Percentiles rank a stretch among this genome's conserved stretches.
phyloP scores from a whole-genome alignment of 1,140 invertebrate genomes.

The Pseudomyrmex concolor region DNA sequence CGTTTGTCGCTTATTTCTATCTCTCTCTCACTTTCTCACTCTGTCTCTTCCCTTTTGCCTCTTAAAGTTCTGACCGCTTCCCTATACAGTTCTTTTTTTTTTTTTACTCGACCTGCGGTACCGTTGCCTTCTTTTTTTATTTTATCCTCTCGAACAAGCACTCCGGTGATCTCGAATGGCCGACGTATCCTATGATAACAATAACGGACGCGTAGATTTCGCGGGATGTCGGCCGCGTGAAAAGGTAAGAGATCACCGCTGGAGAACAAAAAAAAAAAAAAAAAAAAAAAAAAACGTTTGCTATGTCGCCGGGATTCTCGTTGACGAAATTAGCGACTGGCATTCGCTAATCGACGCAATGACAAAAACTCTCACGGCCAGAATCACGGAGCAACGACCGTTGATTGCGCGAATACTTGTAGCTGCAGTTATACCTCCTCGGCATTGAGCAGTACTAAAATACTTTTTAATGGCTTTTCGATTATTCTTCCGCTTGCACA shows the following conservation, averaged over 20 bases:
- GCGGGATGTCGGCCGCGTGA: slow-evolving; percentile 14
- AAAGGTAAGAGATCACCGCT: not conserved
- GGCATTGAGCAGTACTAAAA: slow-evolving; percentile 6
- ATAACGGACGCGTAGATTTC: not conserved
- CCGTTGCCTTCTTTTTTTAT: slow-evolving; percentile 10
- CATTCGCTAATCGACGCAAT: slow-evolving; percentile 45
- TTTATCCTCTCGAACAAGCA: not conserved
- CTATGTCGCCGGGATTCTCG: not conserved
- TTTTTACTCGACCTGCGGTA: not conserved
- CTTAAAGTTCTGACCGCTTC: not conserved
- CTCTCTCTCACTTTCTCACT: not conserved
- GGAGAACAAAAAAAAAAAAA: too few species aligned
- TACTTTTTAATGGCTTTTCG: not conserved
- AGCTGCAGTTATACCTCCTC: not conserved
- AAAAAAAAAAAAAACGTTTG: slow-evolving; percentile 2
- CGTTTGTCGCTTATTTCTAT: slow-evolving; percentile 2
- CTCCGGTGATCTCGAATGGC: not conserved
- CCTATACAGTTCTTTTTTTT: not conserved
- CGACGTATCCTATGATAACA: slow-evolving; percentile 41
- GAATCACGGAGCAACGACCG: slow-evolving; percentile 28
- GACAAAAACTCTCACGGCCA: not conserved
- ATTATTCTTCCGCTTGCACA: not conserved
- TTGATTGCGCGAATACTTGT: not conserved
- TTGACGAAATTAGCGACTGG: slow-evolving; percentile 63
- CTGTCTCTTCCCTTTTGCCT: not conserved